Evolutionary conservation across 2,797 vertebrate genomes (phyloP), one percentile per base, ranked within the genome.

Genomic region (Trachurus trachurus): DNA sequence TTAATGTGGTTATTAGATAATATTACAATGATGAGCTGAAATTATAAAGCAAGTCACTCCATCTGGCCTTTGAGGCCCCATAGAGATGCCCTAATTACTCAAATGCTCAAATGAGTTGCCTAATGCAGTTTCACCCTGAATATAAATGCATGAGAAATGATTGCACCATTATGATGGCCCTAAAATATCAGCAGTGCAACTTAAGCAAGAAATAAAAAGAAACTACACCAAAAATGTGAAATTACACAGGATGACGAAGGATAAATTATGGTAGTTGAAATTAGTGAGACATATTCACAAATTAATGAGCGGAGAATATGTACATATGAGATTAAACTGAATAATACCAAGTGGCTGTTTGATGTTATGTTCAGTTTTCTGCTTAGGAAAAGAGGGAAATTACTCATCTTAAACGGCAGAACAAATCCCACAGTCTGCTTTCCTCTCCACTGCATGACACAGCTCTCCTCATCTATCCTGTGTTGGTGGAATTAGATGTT

Each of bases 61-160:
- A 87, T 86, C 88, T 88, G 82, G 76, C 81, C 74, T 78, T 40
- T 63, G 66, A 82, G 66, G 78, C 79, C 77, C 73, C 29, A 65
- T 34, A 66, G 80, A 85, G 74, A 71, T 59, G 64, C 37, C 42
- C 63, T 78, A 81, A 87, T 88, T 84, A 83, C 72, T 79, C 78
- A 83, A 74, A 82, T 59, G 54, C 61, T 80, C 61, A 71, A 74
- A 82, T 70, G 57, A 74, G 74, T 78, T 75, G 79, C 61, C 62
- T 65, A 69, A 76, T 85, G 74, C 79, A 63, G 73, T 66, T 71
- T 81, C 71, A 64, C 29, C 58, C 54, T 22, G 67, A 88, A 81
- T 80, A 68, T 67, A 75, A 85, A 87, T 70, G 69, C 52, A 61
- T 72, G 57, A 78, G 73, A 78, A 85, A 76, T 66, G 39, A 87